A percentile compares a stretch with the other conserved stretches of the same genome.
Conservation (phyloP, 1,140 invertebrate species). For the Fopius arisanus region DNA sequence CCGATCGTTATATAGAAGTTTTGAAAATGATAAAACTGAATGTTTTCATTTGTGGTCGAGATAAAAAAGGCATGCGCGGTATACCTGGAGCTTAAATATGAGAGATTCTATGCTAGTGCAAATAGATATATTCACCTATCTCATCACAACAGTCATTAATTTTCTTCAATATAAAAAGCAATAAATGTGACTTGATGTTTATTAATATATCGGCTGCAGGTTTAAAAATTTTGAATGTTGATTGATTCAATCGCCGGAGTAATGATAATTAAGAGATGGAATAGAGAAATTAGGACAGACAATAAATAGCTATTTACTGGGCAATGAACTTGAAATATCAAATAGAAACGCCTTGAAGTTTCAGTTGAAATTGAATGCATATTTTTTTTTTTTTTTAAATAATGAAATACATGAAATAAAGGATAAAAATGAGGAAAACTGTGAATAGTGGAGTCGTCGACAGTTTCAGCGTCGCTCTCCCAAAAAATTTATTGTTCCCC, state of each 20-base stretch:
- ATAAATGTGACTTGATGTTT: background rate
- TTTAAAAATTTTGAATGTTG: background rate
- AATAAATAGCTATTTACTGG: too few relatives aligned
- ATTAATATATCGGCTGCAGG: background rate
- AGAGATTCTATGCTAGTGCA: background rate
- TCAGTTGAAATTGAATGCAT: too few relatives aligned
- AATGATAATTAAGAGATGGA: too few relatives aligned
- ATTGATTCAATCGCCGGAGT: too few relatives aligned
- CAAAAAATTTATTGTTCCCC: background rate
- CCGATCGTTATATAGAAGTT: too few relatives aligned
- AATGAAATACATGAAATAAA: background rate
- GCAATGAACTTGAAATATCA: too few relatives aligned
- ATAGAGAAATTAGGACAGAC: too few relatives aligned
- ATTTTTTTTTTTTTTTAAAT: too few relatives aligned
- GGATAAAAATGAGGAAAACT: background rate
- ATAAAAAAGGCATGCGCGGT: constrained; percentile 19
- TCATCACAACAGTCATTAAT: constrained; percentile 9
- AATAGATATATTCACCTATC: background rate
- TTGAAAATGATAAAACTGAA: too few relatives aligned
- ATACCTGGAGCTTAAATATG: constrained; percentile 11
- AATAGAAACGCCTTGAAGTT: too few relatives aligned
- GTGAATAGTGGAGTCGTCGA: background rate
- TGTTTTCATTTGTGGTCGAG: background rate
- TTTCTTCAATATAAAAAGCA: background rate
- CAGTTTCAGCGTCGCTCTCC: background rate